Evolutionary conservation across 2,113 vertebrate species (phyloP), one percentile per base, ranked within the genome.

Genomic region (Struthio camelus): DNA sequence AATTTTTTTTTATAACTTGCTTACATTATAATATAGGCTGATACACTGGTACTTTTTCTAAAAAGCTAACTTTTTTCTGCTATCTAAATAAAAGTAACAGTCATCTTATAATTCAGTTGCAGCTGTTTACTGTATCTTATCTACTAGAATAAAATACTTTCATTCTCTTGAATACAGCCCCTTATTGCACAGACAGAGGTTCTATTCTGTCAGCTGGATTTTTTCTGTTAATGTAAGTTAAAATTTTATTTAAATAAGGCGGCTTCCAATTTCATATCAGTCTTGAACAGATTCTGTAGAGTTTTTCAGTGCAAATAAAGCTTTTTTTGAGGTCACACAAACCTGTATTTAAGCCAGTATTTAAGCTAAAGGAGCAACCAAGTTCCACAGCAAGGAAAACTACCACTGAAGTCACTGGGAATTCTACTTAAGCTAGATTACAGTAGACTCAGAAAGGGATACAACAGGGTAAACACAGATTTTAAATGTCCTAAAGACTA

Each of bases 321-420:
- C 27, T 75, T 80, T 70, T 50, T 59, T 51, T 62, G 40, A 36
- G 42, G 38, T 42, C 3, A 3, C 38, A 73, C 36, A 78, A 82
- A 62, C 19, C 50, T 59, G 27, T 17, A 36, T 40, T 78, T 73
- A 80, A 67, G 13, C 38, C n/a, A n/a, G 27, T 17, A 36, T 40
- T 78, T 73, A 80, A 67, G 13, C 38, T n/a, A n/a, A 17, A 56
- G 42, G 48, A 83, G 36, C 44, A 78, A 48, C 18, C 30, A 78
- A 1, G 0, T n/a, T 83, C 27, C 1, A 0, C 4, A 14, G 24
- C 0, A 46, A 12, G 22, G 14, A 58, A 76, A 81, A 67, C 38
- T 20, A 34, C 64, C 50, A 42, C 38, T 80, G 32, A 42, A 25
- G 36, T n/a, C 64, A 36, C 25, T 58, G 64, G 71, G 24, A 56